These are phyloP conservation scores for Drosophila meridiana DNA, from an alignment of 2,888 invertebrate genomes.

Conservation along the genomic window DNA sequence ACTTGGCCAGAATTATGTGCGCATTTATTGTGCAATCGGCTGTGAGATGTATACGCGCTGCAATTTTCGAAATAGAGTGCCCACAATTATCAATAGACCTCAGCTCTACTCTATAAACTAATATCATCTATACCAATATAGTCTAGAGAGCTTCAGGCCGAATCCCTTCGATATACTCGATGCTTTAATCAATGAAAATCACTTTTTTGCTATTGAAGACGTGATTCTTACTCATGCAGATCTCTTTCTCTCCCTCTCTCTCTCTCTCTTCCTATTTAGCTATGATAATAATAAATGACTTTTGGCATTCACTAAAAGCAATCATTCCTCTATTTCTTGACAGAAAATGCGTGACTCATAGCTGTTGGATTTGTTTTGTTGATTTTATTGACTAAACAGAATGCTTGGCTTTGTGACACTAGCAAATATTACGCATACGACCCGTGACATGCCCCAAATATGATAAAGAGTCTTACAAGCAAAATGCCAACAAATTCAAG, in stretches of 20 bases:
- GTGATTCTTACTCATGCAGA: background rate
- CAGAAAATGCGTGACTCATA: constrained; percentile 19
- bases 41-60: constrained; percentile 36
- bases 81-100: background rate
- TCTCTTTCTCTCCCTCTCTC: too few species aligned
- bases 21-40: constrained; percentile 50
- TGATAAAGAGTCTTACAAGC: constrained; percentile 11
- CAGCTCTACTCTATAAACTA: background rate
- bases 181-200: constrained; percentile 1
- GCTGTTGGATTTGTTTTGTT: constrained; percentile 19
- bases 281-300: constrained; percentile 2
- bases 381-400: constrained; percentile 46
- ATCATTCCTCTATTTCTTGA: background rate
- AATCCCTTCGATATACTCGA: background rate
- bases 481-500: constrained; percentile 18
- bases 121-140: too few species aligned
- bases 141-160: too few species aligned
- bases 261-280: background rate
- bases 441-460: constrained; percentile 17
- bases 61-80: background rate
- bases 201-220: background rate
- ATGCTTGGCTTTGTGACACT: constrained; percentile 25
- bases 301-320: background rate
- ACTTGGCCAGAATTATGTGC: constrained; percentile 50
- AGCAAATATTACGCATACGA: constrained; percentile 33